These are phyloP conservation scores for Melinaea marsaeus DNA, from an alignment of 2,888 invertebrate species.

Conservation along the genomic window DNA sequence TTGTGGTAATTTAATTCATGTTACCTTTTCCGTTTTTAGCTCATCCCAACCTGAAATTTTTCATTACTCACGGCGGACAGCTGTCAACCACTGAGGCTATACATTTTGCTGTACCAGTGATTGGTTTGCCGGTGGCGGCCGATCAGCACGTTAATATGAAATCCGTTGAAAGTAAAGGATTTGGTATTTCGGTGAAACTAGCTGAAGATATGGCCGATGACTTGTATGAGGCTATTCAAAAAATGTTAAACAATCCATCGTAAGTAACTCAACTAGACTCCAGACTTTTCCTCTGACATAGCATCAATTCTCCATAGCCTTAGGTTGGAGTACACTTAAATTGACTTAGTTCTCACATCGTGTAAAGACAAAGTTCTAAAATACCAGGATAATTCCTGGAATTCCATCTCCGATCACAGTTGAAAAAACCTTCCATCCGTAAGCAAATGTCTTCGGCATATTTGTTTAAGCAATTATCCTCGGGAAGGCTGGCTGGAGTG, in stretches of 20 bases:
- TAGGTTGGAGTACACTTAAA: too few species aligned
- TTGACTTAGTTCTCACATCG: too few species aligned
- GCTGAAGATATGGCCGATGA: conserved; percentile 43
- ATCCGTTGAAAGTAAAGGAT: conserved; percentile 47
- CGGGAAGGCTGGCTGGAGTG: too few species aligned
- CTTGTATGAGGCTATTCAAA: conserved; percentile 42
- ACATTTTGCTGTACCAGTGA: conserved; percentile 58
- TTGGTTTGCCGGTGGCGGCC: conserved; percentile 55
- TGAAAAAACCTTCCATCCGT: too few species aligned
- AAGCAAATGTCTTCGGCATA: too few species aligned
- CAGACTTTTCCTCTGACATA: too few species aligned
- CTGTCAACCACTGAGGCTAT: conserved; percentile 59
- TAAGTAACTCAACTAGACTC: conserved; percentile 36
- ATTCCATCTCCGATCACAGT: too few species aligned
- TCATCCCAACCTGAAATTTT: conserved; percentile 49
- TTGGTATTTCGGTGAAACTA: conserved; percentile 45
- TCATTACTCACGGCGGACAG: conserved; percentile 63
- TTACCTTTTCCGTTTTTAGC: conserved; percentile 18
- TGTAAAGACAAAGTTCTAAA: too few species aligned
- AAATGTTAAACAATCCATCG: conserved; percentile 51
- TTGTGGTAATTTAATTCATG: too few species aligned
- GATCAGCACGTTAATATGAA: conserved; percentile 58
- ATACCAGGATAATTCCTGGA: too few species aligned
- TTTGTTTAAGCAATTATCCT: too few species aligned
- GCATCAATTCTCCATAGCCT: too few species aligned